phyloP scores from a whole-genome alignment of 2,113 vertebrate species.

The Stomatorhinus ivindoensis region DNA sequence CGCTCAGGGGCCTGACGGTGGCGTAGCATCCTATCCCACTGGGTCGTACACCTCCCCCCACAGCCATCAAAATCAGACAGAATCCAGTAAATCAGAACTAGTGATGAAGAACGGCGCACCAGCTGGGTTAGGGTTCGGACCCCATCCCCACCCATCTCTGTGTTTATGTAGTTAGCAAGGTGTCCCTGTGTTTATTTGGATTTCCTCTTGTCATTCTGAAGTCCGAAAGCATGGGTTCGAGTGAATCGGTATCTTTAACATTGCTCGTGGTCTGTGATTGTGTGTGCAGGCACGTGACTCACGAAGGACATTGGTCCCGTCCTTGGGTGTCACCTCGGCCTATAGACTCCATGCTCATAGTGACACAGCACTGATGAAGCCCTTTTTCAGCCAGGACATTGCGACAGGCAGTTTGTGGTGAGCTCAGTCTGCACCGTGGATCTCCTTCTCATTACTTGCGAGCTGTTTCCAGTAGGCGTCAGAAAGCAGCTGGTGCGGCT shows the following conservation, averaged over 20 bases:
- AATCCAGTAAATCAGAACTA: neutral
- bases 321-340: neutral
- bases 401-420: neutral
- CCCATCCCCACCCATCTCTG: neutral
- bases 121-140: neutral
- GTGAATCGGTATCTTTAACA: neutral
- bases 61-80: neutral
- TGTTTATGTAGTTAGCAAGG: neutral
- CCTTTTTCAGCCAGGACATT: neutral
- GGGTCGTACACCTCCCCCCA: no score
- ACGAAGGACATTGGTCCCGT: neutral
- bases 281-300: neutral
- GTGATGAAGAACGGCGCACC: neutral
- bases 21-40: neutral
- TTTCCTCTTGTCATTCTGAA: neutral
- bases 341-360: neutral
- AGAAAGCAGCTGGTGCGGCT: neutral
- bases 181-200: neutral
- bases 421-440: neutral
- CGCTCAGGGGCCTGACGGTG: neutral
- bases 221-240: neutral
- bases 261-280: neutral
- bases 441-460: neutral
- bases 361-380: neutral
- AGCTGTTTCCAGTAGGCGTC: neutral